Evolutionary conservation across 1,140 invertebrate genomes (phyloP), one percentile per base, ranked within the genome.

Genomic region (Meloidogyne hapla): DNA sequence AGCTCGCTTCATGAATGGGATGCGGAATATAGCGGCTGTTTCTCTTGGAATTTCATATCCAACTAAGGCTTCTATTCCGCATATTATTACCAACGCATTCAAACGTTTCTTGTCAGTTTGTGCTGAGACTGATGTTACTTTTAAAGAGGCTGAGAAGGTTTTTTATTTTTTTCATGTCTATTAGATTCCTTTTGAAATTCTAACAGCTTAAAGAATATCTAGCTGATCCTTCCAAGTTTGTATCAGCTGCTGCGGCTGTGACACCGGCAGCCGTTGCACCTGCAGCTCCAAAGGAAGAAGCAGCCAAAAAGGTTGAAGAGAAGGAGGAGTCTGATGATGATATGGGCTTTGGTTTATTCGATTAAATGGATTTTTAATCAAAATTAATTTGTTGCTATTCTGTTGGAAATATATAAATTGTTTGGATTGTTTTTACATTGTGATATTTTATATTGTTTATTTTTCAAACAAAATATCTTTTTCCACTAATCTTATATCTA

Each of bases 41-140:
- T 98, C 93, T 87, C 91, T 99, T 85, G 89, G 91, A 42, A 94
- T 99, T 85, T 93, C 93, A 40, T 98, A 98, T 89, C 96, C 96
- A 77, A 98, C 95, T 18, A 89, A 95, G 78, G 96, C 94, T 61
- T 98, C 96, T 71, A 95, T 92, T 42, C 95, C 96, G 48, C 96
- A 99, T 90, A 95, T 93, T 87, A 92, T 99, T 84, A 92, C 93
- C 88, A 97, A 98, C 87, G 96, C 95, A 72, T 96, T 99, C 91
- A 98, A 97, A 91, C 97, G 96, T 89, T 89, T 99, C 83, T 91
- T 99, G 90, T 94, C 96, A 79, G 90, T 99, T 87, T 95, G 96
- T 87, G 94, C 94, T 69, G 93, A 92, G 81, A 98, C 96, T 77
- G 95, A 99, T 64, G 91, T 97, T 77, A 92, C 93, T 79, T 99